phyloP scores from a whole-genome alignment of 2,113 vertebrate genomes.

The Varanus salvator region DNA sequence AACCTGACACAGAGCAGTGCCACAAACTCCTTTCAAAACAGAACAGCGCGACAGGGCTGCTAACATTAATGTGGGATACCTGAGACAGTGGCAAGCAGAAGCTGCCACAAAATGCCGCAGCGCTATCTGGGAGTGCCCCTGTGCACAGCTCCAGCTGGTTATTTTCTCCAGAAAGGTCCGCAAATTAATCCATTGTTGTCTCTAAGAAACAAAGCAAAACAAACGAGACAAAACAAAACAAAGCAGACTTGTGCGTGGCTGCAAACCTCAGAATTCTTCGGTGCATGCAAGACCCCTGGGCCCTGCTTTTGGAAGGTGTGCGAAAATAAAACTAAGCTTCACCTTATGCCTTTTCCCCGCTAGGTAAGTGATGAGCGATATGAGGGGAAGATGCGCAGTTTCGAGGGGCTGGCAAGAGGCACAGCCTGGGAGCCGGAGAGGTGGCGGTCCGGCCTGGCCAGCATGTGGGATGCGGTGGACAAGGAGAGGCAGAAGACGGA shows the following conservation, averaged over 20 bases:
- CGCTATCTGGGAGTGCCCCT: neutral
- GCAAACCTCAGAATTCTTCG: no score
- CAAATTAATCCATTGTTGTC: no score
- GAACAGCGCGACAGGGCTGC: neutral
- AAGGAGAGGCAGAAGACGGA: conserved; percentile 54
- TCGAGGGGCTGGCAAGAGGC: conserved; percentile 1
- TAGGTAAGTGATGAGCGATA: conserved; percentile 59
- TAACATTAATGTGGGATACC: neutral
- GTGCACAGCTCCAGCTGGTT: no score
- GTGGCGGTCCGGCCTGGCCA: conserved; percentile 28
- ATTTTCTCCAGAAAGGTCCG: no score
- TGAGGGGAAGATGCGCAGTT: conserved; percentile 32
- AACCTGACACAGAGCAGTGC: neutral
- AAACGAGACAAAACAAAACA: no score
- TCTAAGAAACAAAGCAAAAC: no score
- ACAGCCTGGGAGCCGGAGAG: conserved; percentile 33
- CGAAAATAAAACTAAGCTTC: no score
- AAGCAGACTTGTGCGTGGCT: no score
- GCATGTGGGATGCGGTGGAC: conserved; percentile 41
- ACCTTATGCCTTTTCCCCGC: neutral
- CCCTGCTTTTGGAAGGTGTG: no score
- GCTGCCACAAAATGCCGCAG: neutral
- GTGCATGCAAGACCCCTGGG: no score
- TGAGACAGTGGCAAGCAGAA: neutral
- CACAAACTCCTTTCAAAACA: neutral